Evolutionary conservation across 2,888 invertebrate genomes (phyloP), one percentile per base, ranked within the genome.

Genomic region (Caenorhabditis zanzibari): DNA sequence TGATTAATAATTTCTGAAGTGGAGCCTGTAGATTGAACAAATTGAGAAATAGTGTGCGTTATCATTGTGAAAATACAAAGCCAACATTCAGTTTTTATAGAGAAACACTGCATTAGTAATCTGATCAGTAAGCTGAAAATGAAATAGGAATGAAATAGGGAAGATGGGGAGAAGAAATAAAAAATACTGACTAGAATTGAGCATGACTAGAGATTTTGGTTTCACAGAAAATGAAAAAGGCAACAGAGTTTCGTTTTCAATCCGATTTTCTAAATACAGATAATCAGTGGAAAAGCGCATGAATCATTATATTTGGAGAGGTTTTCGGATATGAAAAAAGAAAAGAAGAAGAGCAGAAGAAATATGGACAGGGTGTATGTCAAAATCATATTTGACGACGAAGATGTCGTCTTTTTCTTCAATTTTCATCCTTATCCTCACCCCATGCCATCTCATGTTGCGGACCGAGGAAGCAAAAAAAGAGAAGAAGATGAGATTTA

Each of bases 341-440:
- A 54, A 54, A 54, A 26, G 24, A 19, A 10, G 54, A 26, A 26
- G 26, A 24, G 52, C 19, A 35, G 28, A 22, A 19, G 22, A 49
- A 38, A 49, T 28, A 38, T 12, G 26, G 4, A 44, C 32, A 22
- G 47, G 59, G 56, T 64, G 58, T 41, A 41, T 59, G 68, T 22
- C 69, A 52, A 71, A 77, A 77, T 77, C 69, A 77, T 77, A 77
- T 77, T 77, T 71, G 56, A 58, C 68, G 49, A 54, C 56, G n/a
- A 35, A 61, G 72, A 72, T 49, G 72, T 56, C 64, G 56, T 16
- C 56, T 75, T 64, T 63, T 74, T 68, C 77, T 77, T 63, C 77
- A 76, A 76, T 77, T 77, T 71, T 59, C 61, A 63, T 64, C 41
- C 32, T 69, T 54, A 69, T 69, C 58, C 56, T 16, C 49, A 35